phyloP scores from a whole-genome alignment of 2,797 vertebrate species.

The Sebastes iracundus region DNA sequence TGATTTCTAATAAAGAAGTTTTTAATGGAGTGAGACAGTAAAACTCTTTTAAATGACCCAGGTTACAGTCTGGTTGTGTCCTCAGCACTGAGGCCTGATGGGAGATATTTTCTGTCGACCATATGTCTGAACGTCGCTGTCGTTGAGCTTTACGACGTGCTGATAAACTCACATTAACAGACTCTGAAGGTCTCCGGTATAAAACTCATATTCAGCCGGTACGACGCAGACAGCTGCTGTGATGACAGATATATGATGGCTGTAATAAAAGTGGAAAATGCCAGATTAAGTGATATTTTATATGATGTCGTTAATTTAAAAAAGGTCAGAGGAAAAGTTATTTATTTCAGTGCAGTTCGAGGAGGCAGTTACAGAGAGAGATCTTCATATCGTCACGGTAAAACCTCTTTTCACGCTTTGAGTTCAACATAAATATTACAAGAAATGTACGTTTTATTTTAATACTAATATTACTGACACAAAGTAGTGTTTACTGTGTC shows the following conservation, averaged over 20 bases:
- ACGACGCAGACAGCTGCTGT: conserved; percentile 51
- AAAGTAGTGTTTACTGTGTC: too few species aligned
- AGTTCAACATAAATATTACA: too few species aligned
- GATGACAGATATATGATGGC: conserved; percentile 66
- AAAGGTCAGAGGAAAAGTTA: conserved; percentile 64
- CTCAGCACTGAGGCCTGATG: background rate
- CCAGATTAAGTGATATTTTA: conserved; percentile 74
- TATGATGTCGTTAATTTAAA: conserved; percentile 63
- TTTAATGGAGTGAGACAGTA: background rate
- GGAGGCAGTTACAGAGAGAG: background rate
- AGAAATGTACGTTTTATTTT: too few species aligned
- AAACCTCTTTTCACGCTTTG: too few species aligned
- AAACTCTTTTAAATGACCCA: background rate
- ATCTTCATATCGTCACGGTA: too few species aligned
- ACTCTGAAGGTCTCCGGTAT: background rate
- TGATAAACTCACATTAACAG: conserved; percentile 2
- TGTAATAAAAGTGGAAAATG: conserved; percentile 66
- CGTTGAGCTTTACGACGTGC: conserved; percentile 32
- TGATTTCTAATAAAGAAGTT: background rate
- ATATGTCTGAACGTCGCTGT: background rate
- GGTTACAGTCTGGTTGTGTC: background rate
- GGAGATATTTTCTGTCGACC: conserved; percentile 3
- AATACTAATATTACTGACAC: too few species aligned
- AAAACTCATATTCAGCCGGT: too few species aligned
- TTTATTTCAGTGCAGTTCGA: conserved; percentile 32